These are phyloP conservation scores for Oegoconia quadripuncta DNA, from an alignment of 2,888 invertebrate species.

Conservation along the genomic window DNA sequence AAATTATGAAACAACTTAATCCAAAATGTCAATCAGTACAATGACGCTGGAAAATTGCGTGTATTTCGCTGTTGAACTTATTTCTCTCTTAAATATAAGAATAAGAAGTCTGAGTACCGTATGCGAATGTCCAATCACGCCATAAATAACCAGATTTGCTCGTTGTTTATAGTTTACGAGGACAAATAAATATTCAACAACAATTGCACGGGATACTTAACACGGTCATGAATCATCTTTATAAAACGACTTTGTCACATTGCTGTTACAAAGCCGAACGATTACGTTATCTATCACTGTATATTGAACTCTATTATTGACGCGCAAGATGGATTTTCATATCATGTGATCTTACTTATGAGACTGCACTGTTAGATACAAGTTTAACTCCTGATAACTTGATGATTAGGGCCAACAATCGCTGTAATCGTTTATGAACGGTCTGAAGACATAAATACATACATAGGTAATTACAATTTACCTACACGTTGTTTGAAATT, in stretches of 20 bases:
- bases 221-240: slow-evolving; percentile 73
- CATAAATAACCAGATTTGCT: slow-evolving; percentile 77
- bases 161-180: slow-evolving; percentile 76
- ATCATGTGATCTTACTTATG: slow-evolving; percentile 23
- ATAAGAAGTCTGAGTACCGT: slow-evolving; percentile 44
- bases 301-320: slow-evolving; percentile 46
- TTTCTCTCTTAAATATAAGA: slow-evolving; percentile 20
- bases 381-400: slow-evolving; percentile 38
- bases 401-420: slow-evolving; percentile 38
- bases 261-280: slow-evolving; percentile 52
- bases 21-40: too few species aligned
- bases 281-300: slow-evolving; percentile 26
- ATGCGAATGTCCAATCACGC: slow-evolving; percentile 69
- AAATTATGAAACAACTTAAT: too few species aligned
- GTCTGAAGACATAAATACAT: too few species aligned
- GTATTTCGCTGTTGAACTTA: background rate
- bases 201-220: slow-evolving; percentile 77
- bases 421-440: slow-evolving; percentile 32
- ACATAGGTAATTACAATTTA: too few species aligned
- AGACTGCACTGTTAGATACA: slow-evolving; percentile 27
- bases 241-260: slow-evolving; percentile 76
- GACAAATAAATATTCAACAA: slow-evolving; percentile 74
- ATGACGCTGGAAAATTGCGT: slow-evolving; percentile 1
- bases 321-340: slow-evolving; percentile 11
- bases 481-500: too few species aligned